Conservation (phyloP, 2,113 vertebrate genomes). For the Podocnemis expansa region DNA sequence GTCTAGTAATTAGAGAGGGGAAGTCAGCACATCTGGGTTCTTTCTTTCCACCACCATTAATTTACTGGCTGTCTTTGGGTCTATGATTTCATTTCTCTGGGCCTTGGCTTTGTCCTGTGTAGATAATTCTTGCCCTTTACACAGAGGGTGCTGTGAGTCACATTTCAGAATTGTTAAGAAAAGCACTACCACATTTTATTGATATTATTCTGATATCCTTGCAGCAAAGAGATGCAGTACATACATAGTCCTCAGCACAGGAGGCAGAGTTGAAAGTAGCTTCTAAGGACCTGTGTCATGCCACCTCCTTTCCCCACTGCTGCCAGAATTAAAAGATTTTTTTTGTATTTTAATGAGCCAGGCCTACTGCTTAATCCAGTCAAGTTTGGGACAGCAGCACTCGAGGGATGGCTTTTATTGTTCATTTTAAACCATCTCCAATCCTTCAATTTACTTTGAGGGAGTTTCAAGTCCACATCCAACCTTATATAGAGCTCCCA, state of each 20-base stretch:
- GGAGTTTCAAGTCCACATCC: slow-evolving; percentile 8
- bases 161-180: neutral
- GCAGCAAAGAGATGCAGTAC: neutral
- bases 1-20: neutral
- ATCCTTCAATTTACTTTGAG: neutral
- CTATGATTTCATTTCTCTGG: rapidly evolving
- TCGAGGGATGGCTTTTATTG: neutral
- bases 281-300: rapidly evolving
- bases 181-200: rapidly evolving
- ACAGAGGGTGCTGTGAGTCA: neutral
- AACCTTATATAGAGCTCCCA: neutral
- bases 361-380: neutral
- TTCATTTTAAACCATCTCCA: slow-evolving; percentile 24
- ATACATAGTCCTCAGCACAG: neutral
- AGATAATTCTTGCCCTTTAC: neutral
- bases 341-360: neutral
- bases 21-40: neutral
- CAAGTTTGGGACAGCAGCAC: neutral
- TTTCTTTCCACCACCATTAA: rapidly evolving
- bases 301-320: neutral
- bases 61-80: neutral
- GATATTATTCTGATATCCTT: neutral
- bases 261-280: neutral
- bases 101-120: neutral
- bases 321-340: neutral